Evolutionary conservation across 2,888 invertebrate species (phyloP).

Genomic region (Digitonthophagus gazella): DNA sequence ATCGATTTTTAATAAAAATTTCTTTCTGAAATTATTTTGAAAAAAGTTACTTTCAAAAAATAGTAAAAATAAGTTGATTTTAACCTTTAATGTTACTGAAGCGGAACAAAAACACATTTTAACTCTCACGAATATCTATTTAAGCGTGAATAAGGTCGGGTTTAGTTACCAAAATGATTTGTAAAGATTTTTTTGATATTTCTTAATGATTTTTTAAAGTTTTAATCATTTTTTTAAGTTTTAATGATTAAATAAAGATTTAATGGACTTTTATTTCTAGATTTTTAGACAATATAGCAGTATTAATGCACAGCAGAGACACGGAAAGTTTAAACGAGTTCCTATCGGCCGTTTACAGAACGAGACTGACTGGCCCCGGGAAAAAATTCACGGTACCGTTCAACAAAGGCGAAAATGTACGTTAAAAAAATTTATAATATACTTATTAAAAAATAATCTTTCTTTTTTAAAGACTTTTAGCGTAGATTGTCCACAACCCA

Average conservation of each 20-base stretch:
- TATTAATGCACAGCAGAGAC: constrained; percentile 64
- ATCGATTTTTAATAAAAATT: too few relatives aligned
- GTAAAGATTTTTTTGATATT: too few relatives aligned
- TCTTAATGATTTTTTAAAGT: too few relatives aligned
- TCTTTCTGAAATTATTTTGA: too few relatives aligned
- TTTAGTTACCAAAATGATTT: too few relatives aligned
- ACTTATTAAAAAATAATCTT: too few relatives aligned
- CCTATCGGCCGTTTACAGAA: constrained; percentile 65
- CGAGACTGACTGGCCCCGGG: constrained; percentile 68
- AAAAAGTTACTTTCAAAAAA: too few relatives aligned
- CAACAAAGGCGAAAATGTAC: constrained; percentile 60
- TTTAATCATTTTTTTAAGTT: too few relatives aligned
- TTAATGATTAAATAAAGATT: too few relatives aligned
- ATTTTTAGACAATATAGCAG: constrained; percentile 79
- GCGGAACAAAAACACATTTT: neutral
- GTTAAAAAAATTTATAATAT: constrained; percentile 32
- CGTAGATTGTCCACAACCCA: constrained; percentile 75
- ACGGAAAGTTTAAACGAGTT: constrained; percentile 60
- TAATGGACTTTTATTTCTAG: constrained; percentile 55
- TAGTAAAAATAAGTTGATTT: too few relatives aligned
- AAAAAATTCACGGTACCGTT: constrained; percentile 62
- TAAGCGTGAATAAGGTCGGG: too few relatives aligned
- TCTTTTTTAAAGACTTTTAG: constrained; percentile 68
- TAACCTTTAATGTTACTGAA: neutral
- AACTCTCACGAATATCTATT: neutral